Percentiles rank a stretch among this genome's conserved stretches.
These are phyloP conservation scores for Eudemis profundana DNA, from an alignment of 2,888 invertebrate genomes.

Conservation along the genomic window DNA sequence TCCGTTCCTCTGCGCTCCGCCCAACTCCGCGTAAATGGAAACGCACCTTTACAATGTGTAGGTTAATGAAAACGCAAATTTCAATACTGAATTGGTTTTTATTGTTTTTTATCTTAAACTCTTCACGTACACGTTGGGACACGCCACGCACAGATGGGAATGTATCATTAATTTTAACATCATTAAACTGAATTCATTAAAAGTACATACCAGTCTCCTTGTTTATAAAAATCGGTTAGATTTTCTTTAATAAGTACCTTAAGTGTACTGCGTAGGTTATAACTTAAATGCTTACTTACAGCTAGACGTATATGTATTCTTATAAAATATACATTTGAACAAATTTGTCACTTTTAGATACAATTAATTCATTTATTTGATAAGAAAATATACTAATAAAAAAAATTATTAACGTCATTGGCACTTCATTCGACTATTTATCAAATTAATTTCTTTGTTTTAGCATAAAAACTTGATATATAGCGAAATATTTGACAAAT, in stretches of 20 bases:
- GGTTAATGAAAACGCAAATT: conserved; percentile 61
- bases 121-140: conserved; percentile 64
- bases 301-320: conserved; percentile 56
- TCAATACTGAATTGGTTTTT: conserved; percentile 84
- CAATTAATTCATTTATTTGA: conserved; percentile 49
- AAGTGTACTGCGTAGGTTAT: conserved; percentile 68
- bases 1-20: too few relatives aligned
- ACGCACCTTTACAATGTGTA: not conserved
- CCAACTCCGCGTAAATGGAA: not conserved
- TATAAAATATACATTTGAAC: conserved; percentile 64
- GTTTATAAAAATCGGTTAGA: conserved; percentile 76
- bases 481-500: not conserved
- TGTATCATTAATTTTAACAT: conserved; percentile 71
- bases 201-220: conserved; percentile 84
- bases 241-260: conserved; percentile 73
- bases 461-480: not conserved
- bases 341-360: conserved; percentile 66
- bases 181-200: conserved; percentile 63
- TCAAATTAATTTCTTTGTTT: not conserved
- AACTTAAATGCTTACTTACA: conserved; percentile 82
- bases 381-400: not conserved
- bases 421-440: conserved; percentile 43
- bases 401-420: not conserved
- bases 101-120: conserved; percentile 62
- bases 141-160: conserved; percentile 71